Evolutionary conservation across 2,888 invertebrate species (phyloP), one percentile per base, ranked within the genome.

Genomic region (Acronicta leporina): DNA sequence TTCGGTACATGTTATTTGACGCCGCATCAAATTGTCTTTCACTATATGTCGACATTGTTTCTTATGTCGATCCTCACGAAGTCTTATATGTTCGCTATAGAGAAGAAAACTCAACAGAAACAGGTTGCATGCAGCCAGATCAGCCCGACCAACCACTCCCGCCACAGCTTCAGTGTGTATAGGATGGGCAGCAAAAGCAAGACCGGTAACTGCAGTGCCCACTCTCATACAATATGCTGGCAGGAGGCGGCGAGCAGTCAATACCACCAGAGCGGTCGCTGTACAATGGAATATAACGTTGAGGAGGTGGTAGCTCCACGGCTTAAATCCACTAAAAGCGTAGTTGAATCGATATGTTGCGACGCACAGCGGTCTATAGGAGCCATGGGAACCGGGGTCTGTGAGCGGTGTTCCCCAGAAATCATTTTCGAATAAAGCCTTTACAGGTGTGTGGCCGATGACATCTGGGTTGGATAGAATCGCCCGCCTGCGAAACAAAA

Each of bases 121-220:
- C 89, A 98, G 97, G 81, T 98, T 96, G 87, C 98, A 98, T 13
- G 99, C 98, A 27, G 98, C 97, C 44, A 99, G 95, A 89, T 99
- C 99, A 3, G 99, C 99, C 58, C 99, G 95, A 2, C 99, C 99
- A 13, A 99, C 99, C 50, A 99, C 96, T 25, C 98, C 98, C 0
- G 99, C 98, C 35, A 99, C 99, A 0, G 99, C 99, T 91, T 99
- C 99, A 5, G 98, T 98, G 94, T 99, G 99, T 80, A 99, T 97
- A 13, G 99, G 99, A 92, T 99, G 99, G 2, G 97, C 96, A 35
- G 99, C 98, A 88, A 99, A 99, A 42, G 98, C 95, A 9, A 98
- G 95, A 0, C 98, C 98, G 0, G 98, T 96, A 33, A 97, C 95
- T 52, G 96, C 95, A 50, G 97, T 96, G 38, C 97, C 97, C 77